phyloP scores from a whole-genome alignment of 2,888 invertebrate species.

The Monochamus alternatus region DNA sequence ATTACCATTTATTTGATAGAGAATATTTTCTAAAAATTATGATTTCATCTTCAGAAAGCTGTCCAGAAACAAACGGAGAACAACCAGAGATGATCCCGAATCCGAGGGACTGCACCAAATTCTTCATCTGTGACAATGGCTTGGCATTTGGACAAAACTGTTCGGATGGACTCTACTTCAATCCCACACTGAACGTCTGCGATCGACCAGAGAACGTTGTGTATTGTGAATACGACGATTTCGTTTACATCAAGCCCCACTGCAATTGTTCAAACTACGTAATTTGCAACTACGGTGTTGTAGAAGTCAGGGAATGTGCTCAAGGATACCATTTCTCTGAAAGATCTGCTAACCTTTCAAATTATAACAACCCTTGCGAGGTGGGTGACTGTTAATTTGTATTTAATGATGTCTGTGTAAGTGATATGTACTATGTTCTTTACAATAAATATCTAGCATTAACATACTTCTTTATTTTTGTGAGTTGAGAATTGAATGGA shows the following conservation, averaged over 20 bases:
- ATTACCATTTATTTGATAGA: no score
- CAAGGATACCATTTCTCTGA: slow-evolving; percentile 4
- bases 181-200: slow-evolving; percentile 49
- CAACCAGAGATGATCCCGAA: slow-evolving; percentile 9
- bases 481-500: background rate
- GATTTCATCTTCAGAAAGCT: slow-evolving; percentile 13
- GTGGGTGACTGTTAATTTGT: slow-evolving; percentile 9
- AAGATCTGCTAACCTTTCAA: background rate
- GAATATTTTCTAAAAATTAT: background rate
- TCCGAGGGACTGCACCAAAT: slow-evolving; percentile 47
- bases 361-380: slow-evolving; percentile 14
- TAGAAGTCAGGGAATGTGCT: slow-evolving; percentile 8
- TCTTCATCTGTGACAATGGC: slow-evolving; percentile 54
- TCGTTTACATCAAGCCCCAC: slow-evolving; percentile 21
- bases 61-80: slow-evolving; percentile 4
- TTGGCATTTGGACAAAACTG: slow-evolving; percentile 46
- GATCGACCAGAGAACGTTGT: slow-evolving; percentile 53
- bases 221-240: slow-evolving; percentile 27
- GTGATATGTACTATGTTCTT: background rate
- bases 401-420: background rate
- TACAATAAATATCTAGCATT: background rate
- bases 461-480: background rate
- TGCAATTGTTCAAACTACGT: slow-evolving; percentile 22
- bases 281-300: slow-evolving; percentile 18
- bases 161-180: slow-evolving; percentile 50